Evolutionary conservation across 2,797 vertebrate species (phyloP).

Genomic region (Tadarida brasiliensis): DNA sequence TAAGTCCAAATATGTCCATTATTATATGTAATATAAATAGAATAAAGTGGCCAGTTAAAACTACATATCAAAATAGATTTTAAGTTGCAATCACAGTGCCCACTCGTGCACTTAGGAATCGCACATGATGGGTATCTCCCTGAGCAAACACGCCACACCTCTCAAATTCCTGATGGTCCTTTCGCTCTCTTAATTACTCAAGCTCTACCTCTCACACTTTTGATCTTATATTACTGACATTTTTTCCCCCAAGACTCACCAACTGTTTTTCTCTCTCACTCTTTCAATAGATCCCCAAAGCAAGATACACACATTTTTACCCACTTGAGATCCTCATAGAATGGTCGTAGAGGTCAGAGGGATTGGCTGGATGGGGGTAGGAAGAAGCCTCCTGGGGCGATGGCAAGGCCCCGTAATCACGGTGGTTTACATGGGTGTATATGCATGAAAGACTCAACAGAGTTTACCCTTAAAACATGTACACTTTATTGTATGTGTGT

Average conservation of each 20-base stretch:
- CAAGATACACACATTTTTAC: not conserved
- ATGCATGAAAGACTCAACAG: not conserved
- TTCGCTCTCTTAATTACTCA: not conserved
- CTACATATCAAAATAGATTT: slow-evolving; percentile 6
- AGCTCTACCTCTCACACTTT: not conserved
- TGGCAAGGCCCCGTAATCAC: not conserved
- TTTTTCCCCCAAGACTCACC: not conserved
- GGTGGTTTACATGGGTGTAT: not conserved
- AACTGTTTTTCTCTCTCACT: not conserved
- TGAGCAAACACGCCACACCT: not conserved
- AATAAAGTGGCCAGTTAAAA: not conserved
- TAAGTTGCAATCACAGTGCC: not conserved
- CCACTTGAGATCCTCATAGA: not conserved
- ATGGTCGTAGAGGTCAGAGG: not conserved
- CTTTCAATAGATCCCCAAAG: not conserved
- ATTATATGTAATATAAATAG: not conserved
- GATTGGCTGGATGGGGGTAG: not conserved
- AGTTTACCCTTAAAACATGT: not conserved
- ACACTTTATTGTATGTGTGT: not conserved
- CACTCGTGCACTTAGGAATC: not conserved
- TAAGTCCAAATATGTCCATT: not conserved
- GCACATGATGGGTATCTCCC: not conserved
- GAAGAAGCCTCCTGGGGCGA: not conserved
- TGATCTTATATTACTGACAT: not conserved
- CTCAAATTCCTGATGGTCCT: not conserved